Conservation (phyloP, 2,888 invertebrate genomes). For the Drosophila aldrichi region DNA sequence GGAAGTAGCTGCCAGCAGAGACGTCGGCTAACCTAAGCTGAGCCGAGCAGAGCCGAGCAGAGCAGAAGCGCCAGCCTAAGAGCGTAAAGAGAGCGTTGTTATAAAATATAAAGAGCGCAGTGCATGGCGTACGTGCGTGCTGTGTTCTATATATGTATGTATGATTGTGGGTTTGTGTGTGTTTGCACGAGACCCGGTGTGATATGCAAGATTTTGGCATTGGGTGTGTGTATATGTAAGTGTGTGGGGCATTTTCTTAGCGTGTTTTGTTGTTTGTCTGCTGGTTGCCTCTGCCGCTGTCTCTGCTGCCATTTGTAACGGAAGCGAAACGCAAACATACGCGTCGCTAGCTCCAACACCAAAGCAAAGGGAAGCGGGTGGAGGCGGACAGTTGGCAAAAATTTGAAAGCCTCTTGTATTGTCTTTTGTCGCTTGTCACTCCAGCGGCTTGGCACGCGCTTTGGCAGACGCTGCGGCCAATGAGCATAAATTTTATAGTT, state of each 20-base stretch:
- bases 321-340: conserved; percentile 75
- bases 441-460: conserved; percentile 57
- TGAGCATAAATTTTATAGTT: conserved; percentile 57
- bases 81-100: conserved; percentile 54
- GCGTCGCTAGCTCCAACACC: conserved; percentile 35
- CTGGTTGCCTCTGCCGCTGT: conserved; percentile 36
- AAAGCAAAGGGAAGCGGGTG: conserved; percentile 26
- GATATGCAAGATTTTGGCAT: conserved; percentile 60
- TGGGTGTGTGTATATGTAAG: conserved; percentile 21
- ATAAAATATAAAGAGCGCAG: conserved; percentile 35
- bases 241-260: conserved; percentile 53
- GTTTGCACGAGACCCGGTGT: conserved; percentile 17
- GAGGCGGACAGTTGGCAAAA: conserved; percentile 40
- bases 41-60: conserved; percentile 32
- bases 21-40: conserved; percentile 47
- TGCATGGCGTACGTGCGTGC: conserved; percentile 67
- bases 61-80: conserved; percentile 55
- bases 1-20: conserved; percentile 53
- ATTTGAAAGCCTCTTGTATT: conserved; percentile 51
- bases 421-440: conserved; percentile 38
- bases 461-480: conserved; percentile 61
- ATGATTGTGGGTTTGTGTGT: neutral
- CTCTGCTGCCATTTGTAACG: conserved; percentile 69
- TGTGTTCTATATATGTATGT: conserved; percentile 23
- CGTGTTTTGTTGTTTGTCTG: conserved; percentile 56